Conservation (phyloP, 1,140 invertebrate species). For the Euborellia annulipes region DNA sequence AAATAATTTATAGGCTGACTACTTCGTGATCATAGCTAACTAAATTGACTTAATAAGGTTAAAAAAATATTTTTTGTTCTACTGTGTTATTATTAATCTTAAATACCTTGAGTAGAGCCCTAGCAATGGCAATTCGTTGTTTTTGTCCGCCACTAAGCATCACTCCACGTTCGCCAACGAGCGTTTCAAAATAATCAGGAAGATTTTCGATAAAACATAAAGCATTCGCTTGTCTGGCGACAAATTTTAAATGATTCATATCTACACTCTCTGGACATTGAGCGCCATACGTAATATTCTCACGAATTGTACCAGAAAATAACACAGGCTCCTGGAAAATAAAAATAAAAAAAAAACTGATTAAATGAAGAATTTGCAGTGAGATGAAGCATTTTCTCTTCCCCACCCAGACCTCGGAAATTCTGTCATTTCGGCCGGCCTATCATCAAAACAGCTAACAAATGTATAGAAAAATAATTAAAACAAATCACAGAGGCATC, state of each 20-base stretch:
- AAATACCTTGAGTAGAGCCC: constrained; percentile 70
- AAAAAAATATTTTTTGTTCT: too few species aligned
- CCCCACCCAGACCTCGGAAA: too few species aligned
- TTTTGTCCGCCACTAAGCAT: constrained; percentile 75
- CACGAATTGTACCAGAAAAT: constrained; percentile 60
- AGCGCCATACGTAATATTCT: constrained; percentile 74
- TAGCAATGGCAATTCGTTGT: constrained; percentile 76
- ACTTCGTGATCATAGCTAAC: too few species aligned
- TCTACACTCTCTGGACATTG: constrained; percentile 25
- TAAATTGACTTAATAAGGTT: too few species aligned
- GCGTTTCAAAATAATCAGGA: constrained; percentile 52
- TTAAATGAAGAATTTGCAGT: too few species aligned
- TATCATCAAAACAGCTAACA: too few species aligned
- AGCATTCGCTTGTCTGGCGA: constrained; percentile 58
- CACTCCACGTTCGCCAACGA: constrained; percentile 65
- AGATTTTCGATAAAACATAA: constrained; percentile 67
- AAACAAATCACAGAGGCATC: too few species aligned
- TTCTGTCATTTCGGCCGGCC: too few species aligned
- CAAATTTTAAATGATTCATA: constrained; percentile 38
- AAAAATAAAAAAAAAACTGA: constrained; percentile 10
- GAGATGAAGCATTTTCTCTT: too few species aligned
- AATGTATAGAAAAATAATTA: too few species aligned
- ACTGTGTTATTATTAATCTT: constrained; percentile 20
- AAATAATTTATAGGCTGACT: too few species aligned
- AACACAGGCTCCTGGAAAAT: constrained; percentile 60